Base-by-base conservation (phyloP, 1,140 invertebrate genomes). In the Polypedilum vanderplanki region DNA sequence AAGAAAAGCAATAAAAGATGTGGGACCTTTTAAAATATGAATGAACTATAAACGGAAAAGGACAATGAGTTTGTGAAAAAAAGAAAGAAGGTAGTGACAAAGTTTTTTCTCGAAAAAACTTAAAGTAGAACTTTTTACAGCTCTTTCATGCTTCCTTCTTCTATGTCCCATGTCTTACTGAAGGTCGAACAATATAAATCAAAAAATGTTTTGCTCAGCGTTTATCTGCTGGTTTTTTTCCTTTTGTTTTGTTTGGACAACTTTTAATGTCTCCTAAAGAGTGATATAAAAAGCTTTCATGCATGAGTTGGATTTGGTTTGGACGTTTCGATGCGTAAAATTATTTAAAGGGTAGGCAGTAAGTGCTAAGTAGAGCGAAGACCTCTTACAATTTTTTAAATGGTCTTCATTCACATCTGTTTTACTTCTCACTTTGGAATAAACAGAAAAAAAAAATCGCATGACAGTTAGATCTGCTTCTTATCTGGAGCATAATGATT, bases 1-100 rank as follows among this genome's bases (percentile, higher is more conserved):
- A 57, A n/a, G 46, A 57, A n/a, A 57, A 57, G 46, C 46, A 57
- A 57, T 57, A 57, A 57, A 57, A 57, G 46, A 57, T n/a, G n/a
- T 57, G 12, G 12, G 46, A 57, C 46, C 46, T 57, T 57, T 57
- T 57, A 57, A 57, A 57, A 57, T 12, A 57, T 57, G 46, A 57
- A 57, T 57, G 46, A 57, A 57, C 10, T 57, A 57, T 57, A 57
- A 57, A 57, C 7, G 46, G 46, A 57, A 57, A 57, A 57, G 46
- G 46, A 57, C 46, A 57, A 57, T 57, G 46, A 15, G 41, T 46
- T 7, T 41, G 40, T 10, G 40, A 46, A 46, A 46, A 15, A 46
- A 46, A 46, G 10, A 57, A 57, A 57, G n/a, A 57, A 57, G 12
- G 46, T 15, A 12, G 12, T 57, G 46, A 12, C 12, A n/a, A n/a